phyloP scores from a whole-genome alignment of 2,113 vertebrate species.

The Cyphotilapia sp. region DNA sequence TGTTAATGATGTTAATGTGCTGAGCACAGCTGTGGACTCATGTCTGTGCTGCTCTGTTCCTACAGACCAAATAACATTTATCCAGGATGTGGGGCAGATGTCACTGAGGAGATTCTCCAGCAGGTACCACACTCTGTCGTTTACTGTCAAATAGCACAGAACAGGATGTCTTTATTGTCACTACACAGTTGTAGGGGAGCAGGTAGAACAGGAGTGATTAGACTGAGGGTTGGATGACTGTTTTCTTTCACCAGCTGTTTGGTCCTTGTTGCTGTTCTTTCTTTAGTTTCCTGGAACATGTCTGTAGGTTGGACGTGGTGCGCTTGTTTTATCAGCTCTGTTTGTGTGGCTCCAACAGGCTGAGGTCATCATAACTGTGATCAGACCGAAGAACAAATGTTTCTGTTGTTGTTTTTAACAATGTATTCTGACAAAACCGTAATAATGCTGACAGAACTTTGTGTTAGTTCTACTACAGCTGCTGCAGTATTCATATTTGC shows the following conservation, averaged over 20 bases:
- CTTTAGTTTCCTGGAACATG: background rate
- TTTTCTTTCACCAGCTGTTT: background rate
- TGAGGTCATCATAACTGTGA: background rate
- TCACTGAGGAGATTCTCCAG: slow-evolving; percentile 73
- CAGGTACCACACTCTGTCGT: slow-evolving; percentile 70
- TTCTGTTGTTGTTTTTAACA: background rate
- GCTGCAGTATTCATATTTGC: background rate
- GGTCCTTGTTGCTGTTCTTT: background rate
- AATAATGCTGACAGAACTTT: background rate
- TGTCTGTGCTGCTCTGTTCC: background rate
- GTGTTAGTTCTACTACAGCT: background rate
- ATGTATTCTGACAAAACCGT: accelerated
- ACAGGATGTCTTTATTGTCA: background rate
- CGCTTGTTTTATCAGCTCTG: background rate
- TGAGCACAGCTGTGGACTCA: background rate
- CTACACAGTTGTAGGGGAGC: background rate
- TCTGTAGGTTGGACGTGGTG: background rate
- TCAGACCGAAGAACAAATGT: background rate
- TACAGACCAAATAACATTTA: slow-evolving; percentile 88
- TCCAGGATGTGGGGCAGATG: slow-evolving; percentile 88
- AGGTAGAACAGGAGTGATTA: background rate
- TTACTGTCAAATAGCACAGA: background rate
- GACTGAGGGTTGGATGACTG: background rate
- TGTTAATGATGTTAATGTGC: background rate
- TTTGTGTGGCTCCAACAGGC: background rate